Evolutionary conservation across 2,113 vertebrate genomes (phyloP), one percentile per base, ranked within the genome.

Genomic region (Lepus timidus): DNA sequence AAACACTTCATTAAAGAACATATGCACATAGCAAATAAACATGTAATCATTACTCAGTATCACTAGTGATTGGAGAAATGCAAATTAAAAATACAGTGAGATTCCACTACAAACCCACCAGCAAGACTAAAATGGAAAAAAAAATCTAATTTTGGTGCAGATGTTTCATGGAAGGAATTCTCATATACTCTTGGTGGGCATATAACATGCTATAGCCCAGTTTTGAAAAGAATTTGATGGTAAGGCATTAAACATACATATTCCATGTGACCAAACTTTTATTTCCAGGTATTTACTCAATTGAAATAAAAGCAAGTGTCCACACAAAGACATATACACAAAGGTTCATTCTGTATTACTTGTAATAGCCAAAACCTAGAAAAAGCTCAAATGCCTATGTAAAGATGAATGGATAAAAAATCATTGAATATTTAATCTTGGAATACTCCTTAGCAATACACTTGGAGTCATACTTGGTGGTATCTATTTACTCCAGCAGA

Each of bases 341-440:
- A 61, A 19, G 75, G 33, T 91, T 95, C n/a, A 68, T 20, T 9
- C 16, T 76, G 64, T 44, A 58, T n/a, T 78, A 52, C 62, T 78
- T 64, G 39, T 39, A 44, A 7, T 7, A 44, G 44, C 44, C 44
- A 44, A 44, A 44, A 44, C 44, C 44, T 44, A 44, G 44, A 71
- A 83, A 71, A 9, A 76, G 33, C 29, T 62, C 84, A 83, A 64
- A n/a, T 71, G 27, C 1, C 65, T 85, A 79, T 85, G 7, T 44
- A 78, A 92, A 92, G 33, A 20, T 62, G n/a, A 92, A 78, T 71
- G 44, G 51, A 76, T 31, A 83, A 83, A 61, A 83, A 71, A 92
- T 74, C 71, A 78, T 65, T 27, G 3, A 52, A 33, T 76, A 39
- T 44, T 11, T 78, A 78, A 55, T 9, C 64, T 6, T 71, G 68